A percentile compares a stretch with the other conserved stretches of the same genome.
Evolutionary conservation across 2,888 invertebrate species (phyloP).

Genomic region (Alloplasta piceator): DNA sequence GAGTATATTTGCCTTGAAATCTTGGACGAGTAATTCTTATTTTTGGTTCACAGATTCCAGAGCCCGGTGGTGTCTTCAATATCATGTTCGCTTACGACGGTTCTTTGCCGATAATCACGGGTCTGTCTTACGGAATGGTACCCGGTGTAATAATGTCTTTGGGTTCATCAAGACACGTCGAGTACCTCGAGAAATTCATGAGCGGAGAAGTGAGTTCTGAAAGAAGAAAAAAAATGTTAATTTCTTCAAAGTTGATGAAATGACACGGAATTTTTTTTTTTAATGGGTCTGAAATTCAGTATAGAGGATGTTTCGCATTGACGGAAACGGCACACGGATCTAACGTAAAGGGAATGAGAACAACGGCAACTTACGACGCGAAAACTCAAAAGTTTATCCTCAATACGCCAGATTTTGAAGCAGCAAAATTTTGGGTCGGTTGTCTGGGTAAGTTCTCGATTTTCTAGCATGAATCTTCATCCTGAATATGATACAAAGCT

Average conservation of each 20-base stretch:
- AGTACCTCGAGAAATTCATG: conserved; percentile 77
- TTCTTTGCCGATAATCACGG: conserved; percentile 79
- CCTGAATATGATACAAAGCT: too few species aligned
- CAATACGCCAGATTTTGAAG: conserved; percentile 96
- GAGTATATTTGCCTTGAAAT: background rate
- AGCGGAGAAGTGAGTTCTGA: conserved; percentile 77
- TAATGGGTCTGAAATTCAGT: conserved; percentile 81
- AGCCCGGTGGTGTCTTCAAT: conserved; percentile 63
- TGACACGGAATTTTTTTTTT: conserved; percentile 9
- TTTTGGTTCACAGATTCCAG: conserved; percentile 70
- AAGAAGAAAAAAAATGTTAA: background rate
- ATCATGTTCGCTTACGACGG: conserved; percentile 79
- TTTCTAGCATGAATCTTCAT: background rate
- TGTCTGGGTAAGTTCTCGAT: conserved; percentile 88
- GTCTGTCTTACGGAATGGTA: conserved; percentile 83
- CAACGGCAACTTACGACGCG: conserved; percentile 94
- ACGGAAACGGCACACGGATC: conserved; percentile 98
- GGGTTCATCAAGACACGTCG: conserved; percentile 84
- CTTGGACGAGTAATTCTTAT: background rate
- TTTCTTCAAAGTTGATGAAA: conserved; percentile 20
- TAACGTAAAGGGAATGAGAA: conserved; percentile 95
- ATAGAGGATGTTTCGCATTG: conserved; percentile 92
- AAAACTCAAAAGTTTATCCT: conserved; percentile 91
- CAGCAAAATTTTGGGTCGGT: conserved; percentile 98
- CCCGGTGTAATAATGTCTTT: conserved; percentile 82